Percentiles rank a stretch among this genome's conserved stretches.
Evolutionary conservation across 1,140 invertebrate species (phyloP).

Genomic region (Drosophila melanica): DNA sequence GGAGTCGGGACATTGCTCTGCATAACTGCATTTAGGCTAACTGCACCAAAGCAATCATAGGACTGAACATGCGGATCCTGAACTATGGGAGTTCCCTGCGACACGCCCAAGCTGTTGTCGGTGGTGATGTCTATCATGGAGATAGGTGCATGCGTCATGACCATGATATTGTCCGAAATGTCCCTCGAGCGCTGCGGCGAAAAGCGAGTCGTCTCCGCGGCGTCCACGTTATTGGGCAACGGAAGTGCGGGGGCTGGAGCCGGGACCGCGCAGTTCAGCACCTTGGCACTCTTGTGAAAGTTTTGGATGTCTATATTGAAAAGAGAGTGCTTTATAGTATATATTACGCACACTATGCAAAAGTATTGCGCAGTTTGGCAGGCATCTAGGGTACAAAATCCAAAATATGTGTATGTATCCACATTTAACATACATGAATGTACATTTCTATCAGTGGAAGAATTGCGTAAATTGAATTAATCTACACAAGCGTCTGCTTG

Average conservation of each 20-base stretch:
- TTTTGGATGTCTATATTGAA: conserved; percentile 44
- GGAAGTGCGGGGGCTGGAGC: conserved; percentile 74
- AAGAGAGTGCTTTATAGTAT: conserved; percentile 5
- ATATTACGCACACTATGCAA: conserved; percentile 10
- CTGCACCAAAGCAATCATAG: conserved; percentile 88
- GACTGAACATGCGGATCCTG: conserved; percentile 86
- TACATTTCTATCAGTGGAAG: conserved; percentile 5
- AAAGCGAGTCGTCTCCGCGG: conserved; percentile 87
- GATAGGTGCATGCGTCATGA: conserved; percentile 83
- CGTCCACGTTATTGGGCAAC: conserved; percentile 86
- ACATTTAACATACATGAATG: conserved; percentile 3
- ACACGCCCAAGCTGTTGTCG: conserved; percentile 46
- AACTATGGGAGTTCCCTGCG: conserved; percentile 9
- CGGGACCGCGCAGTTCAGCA: conserved; percentile 48
- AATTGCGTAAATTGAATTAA: conserved; percentile 43
- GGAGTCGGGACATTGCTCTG: conserved; percentile 90
- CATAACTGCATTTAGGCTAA: conserved; percentile 89
- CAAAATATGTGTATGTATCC: conserved; percentile 11
- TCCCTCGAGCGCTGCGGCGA: conserved; percentile 87
- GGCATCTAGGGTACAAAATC: conserved; percentile 33
- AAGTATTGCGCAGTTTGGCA: conserved; percentile 49
- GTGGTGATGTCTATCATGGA: conserved; percentile 66
- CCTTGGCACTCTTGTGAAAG: conserved; percentile 36
- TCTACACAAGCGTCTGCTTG: conserved; percentile 1
- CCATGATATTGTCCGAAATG: conserved; percentile 86